These are phyloP conservation scores for Liasis olivaceus DNA, from an alignment of 2,797 vertebrate species.

Conservation along the genomic window DNA sequence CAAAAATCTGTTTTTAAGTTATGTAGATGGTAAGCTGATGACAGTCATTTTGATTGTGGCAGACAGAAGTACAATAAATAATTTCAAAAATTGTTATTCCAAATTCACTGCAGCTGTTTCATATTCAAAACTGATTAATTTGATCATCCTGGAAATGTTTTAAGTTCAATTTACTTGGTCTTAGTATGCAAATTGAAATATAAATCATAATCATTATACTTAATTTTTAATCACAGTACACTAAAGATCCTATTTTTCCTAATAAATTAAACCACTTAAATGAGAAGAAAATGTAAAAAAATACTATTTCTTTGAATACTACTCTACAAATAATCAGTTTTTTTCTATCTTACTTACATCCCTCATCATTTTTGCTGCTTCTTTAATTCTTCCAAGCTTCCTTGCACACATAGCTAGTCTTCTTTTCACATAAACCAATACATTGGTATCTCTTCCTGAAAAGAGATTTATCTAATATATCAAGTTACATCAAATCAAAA, in stretches of 20 bases:
- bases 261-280: background rate
- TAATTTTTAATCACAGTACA: background rate
- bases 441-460: conserved; percentile 94
- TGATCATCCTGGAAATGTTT: background rate
- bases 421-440: conserved; percentile 95
- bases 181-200: background rate
- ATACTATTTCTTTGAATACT: background rate
- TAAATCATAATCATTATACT: background rate
- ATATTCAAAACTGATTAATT: background rate
- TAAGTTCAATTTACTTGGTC: background rate
- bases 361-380: conserved; percentile 99
- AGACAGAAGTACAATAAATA: background rate
- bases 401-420: conserved; percentile 98
- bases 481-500: background rate
- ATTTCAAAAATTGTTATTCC: background rate
- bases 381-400: conserved; percentile 94
- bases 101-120: background rate
- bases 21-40: background rate
- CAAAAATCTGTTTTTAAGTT: background rate
- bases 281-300: background rate
- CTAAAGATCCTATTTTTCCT: background rate
- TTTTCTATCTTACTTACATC: conserved; percentile 84
- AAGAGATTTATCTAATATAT: conserved; percentile 28
- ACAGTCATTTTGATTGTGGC: background rate
- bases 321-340: background rate